A percentile compares a stretch with the other conserved stretches of the same genome.
phyloP scores from a whole-genome alignment of 2,888 invertebrate species.

The Ophion ellenae region DNA sequence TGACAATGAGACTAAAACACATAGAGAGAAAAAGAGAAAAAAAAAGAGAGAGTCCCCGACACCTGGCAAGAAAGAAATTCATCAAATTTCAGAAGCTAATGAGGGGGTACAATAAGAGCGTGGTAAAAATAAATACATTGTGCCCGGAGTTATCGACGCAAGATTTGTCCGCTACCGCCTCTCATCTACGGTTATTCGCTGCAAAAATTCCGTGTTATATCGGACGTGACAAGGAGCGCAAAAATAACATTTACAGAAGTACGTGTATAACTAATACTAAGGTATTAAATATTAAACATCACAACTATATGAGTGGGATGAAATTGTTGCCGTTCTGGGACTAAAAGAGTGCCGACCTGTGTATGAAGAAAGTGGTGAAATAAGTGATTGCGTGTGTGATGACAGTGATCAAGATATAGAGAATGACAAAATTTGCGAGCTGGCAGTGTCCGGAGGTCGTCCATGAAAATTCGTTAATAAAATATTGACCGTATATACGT shows the following conservation, averaged over 20 bases:
- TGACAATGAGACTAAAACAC: constrained; percentile 21
- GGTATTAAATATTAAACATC: neutral
- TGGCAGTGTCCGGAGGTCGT: neutral
- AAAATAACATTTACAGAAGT: neutral
- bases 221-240: constrained; percentile 28
- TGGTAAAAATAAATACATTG: constrained; percentile 54
- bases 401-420: neutral
- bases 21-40: neutral
- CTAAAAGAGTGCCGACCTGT: neutral
- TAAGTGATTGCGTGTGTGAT: neutral
- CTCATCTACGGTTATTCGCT: constrained; percentile 66
- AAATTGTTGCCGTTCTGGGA: constrained; percentile 2
- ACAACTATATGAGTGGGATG: constrained; percentile 1
- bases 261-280: constrained; percentile 7
- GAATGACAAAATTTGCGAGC: neutral
- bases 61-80: neutral
- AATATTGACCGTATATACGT: neutral
- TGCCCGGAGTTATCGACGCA: constrained; percentile 47
- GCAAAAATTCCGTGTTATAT: constrained; percentile 55
- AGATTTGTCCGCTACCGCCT: constrained; percentile 54
- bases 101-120: constrained; percentile 58
- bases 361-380: constrained; percentile 11
- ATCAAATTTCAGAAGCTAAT: neutral
- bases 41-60: neutral
- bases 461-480: neutral